Conservation (phyloP, 1,140 invertebrate genomes). For the Maconellicoccus hirsutus region DNA sequence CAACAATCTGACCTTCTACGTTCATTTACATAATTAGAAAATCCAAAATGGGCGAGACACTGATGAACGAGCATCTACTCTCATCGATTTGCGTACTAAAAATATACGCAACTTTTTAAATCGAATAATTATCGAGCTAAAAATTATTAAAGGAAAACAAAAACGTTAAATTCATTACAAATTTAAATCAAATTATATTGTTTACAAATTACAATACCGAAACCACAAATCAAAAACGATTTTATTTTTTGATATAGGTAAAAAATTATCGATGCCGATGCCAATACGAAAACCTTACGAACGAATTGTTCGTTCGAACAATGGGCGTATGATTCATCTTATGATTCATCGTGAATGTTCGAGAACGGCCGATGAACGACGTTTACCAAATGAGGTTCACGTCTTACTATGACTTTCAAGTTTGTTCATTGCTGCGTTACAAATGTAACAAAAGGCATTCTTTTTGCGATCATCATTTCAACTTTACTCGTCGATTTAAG, state of each 20-base stretch:
- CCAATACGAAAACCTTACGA: background rate
- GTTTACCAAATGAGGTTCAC: no score
- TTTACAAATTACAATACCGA: background rate
- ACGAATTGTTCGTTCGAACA: background rate
- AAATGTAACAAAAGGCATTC: no score
- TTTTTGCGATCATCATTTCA: no score
- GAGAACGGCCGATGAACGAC: no score
- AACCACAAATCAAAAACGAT: background rate
- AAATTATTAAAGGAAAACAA: background rate
- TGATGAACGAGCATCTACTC: background rate
- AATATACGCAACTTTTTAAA: background rate
- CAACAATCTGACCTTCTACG: background rate
- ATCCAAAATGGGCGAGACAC: background rate
- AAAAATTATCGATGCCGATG: background rate
- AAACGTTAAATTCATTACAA: background rate
- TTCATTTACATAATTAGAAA: conserved; percentile 6
- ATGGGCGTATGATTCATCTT: no score
- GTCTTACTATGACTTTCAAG: no score
- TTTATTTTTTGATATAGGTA: background rate
- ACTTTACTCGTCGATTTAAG: no score
- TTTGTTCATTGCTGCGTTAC: no score
- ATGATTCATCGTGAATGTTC: no score
- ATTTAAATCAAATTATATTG: background rate
- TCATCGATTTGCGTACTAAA: background rate
- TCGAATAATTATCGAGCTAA: background rate